phyloP scores from a whole-genome alignment of 2,797 vertebrate species.

The Amblyopsis hoosieri region DNA sequence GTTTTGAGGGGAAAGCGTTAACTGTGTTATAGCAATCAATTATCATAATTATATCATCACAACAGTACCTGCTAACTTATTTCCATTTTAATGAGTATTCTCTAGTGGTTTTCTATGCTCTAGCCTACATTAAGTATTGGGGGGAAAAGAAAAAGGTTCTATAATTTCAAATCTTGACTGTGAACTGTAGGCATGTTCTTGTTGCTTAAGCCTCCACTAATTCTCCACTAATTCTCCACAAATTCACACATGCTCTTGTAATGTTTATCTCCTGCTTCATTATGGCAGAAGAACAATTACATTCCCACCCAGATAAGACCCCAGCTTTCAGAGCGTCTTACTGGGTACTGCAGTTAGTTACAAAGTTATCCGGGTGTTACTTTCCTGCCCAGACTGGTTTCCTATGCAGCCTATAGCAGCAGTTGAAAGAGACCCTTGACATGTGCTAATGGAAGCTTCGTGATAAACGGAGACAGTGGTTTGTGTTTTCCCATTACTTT shows the following conservation, averaged over 20 bases:
- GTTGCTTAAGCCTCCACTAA: slow-evolving; percentile 1
- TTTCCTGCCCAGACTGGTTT: slow-evolving; percentile 68
- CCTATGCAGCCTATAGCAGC: slow-evolving; percentile 37
- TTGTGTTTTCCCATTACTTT: slow-evolving; percentile 25
- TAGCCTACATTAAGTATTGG: no score
- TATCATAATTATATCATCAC: background rate
- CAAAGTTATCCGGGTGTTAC: slow-evolving; percentile 51
- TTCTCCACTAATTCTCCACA: background rate
- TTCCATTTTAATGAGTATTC: background rate
- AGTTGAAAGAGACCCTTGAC: slow-evolving; percentile 64
- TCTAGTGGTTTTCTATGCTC: background rate
- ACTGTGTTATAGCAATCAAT: slow-evolving; percentile 7
- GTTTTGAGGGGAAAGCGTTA: slow-evolving; percentile 1
- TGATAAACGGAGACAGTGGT: slow-evolving; percentile 36
- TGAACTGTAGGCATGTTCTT: background rate
- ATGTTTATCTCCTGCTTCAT: slow-evolving; percentile 34
- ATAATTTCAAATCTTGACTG: no score
- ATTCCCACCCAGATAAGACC: slow-evolving; percentile 37
- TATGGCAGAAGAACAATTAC: slow-evolving; percentile 22
- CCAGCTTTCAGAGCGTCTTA: slow-evolving; percentile 22
- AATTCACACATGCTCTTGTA: slow-evolving; percentile 13
- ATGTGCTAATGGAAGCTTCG: slow-evolving; percentile 51
- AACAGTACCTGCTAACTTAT: background rate
- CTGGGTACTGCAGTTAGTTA: slow-evolving; percentile 33
- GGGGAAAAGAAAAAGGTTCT: no score